Conservation (phyloP, 2,113 vertebrate species). For the Notothenia coriiceps region DNA sequence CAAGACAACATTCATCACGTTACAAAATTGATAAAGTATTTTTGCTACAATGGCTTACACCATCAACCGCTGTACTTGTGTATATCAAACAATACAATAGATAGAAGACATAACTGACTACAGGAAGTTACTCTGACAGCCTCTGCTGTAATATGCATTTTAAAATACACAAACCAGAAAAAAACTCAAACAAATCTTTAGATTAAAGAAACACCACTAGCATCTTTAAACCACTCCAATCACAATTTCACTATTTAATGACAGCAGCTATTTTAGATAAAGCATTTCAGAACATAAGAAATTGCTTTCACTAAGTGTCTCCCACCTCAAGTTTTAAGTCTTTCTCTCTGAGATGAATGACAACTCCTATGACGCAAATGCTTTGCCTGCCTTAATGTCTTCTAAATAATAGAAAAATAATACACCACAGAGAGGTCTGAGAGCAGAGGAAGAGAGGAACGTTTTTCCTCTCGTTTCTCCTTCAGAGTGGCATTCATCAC, state of each 20-base stretch:
- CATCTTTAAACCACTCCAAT: constrained; percentile 17
- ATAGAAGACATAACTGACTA: neutral
- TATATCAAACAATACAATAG: constrained; percentile 23
- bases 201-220: neutral
- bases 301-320: constrained; percentile 10
- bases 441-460: constrained; percentile 20
- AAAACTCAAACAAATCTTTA: neutral
- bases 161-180: neutral
- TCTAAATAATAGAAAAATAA: neutral
- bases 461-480: constrained; percentile 46
- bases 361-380: constrained; percentile 19
- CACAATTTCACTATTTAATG: neutral
- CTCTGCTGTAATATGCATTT: neutral
- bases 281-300: neutral
- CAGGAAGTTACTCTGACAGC: constrained; percentile 1
- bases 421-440: constrained; percentile 1
- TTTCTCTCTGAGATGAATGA: constrained; percentile 29
- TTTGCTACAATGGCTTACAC: constrained; percentile 8
- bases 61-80: constrained; percentile 11
- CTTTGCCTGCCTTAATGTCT: constrained; percentile 28
- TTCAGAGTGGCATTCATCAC: constrained; percentile 63
- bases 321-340: neutral
- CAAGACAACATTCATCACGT: constrained; percentile 43
- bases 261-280: neutral
- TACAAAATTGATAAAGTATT: constrained; percentile 33